Evolutionary conservation across 2,888 invertebrate genomes (phyloP).

Genomic region (Erynnis tages): DNA sequence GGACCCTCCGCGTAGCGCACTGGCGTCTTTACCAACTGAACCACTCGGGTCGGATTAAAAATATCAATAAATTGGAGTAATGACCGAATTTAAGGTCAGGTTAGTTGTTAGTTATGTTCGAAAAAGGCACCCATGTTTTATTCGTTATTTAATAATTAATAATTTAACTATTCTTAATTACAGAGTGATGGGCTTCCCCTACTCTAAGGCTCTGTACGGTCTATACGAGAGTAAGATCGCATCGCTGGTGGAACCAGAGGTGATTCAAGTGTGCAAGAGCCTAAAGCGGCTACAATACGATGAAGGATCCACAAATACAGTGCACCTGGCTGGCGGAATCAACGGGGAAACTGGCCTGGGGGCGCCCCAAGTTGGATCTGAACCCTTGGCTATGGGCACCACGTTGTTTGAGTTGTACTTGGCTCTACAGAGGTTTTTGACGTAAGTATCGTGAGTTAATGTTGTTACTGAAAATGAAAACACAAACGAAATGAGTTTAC

Average conservation of each 20-base stretch:
- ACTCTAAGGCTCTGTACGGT: constrained; percentile 86
- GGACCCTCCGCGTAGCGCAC: no score
- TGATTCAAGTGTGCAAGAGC: constrained; percentile 87
- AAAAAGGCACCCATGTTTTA: no score
- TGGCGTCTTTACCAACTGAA: no score
- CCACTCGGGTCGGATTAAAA: no score
- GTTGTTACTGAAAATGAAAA: neutral
- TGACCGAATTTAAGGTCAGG: no score
- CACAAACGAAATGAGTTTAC: no score
- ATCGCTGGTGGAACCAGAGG: constrained; percentile 86
- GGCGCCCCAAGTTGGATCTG: constrained; percentile 72
- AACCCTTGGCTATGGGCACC: constrained; percentile 90
- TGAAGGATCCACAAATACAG: constrained; percentile 64
- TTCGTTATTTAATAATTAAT: no score
- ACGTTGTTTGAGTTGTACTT: constrained; percentile 96
- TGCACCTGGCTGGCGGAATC: constrained; percentile 75
- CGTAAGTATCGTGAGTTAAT: constrained; percentile 75
- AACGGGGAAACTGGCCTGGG: constrained; percentile 77
- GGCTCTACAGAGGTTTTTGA: constrained; percentile 91
- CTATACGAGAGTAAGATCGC: constrained; percentile 88
- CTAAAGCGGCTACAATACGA: constrained; percentile 84
- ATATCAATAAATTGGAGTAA: no score
- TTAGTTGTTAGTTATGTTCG: no score
- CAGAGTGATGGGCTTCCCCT: constrained; percentile 87
- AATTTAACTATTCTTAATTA: constrained; percentile 42